A percentile compares a stretch with the other conserved stretches of the same genome.
phyloP scores from a whole-genome alignment of 2,113 vertebrate genomes.

The Indicator indicator region DNA sequence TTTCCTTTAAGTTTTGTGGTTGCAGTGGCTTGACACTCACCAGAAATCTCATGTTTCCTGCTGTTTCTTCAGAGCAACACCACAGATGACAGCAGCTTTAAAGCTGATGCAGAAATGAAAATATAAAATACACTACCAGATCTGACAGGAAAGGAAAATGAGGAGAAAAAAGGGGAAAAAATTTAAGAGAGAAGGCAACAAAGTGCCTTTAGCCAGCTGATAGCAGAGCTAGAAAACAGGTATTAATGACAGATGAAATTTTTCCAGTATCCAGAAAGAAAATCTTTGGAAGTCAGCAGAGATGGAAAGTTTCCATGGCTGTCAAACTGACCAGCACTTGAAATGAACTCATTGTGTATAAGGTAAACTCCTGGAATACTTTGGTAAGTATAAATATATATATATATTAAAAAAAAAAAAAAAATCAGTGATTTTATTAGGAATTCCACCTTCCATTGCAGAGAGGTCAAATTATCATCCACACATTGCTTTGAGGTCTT shows the following conservation, averaged over 20 bases:
- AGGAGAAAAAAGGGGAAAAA: background rate
- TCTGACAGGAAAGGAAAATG: background rate
- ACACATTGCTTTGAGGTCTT: rapidly evolving
- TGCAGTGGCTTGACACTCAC: background rate
- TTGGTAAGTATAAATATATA: too few relatives aligned
- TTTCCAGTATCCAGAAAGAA: background rate
- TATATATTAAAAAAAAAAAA: too few relatives aligned
- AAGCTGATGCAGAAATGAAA: background rate
- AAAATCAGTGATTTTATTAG: background rate
- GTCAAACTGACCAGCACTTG: background rate
- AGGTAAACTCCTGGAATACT: background rate
- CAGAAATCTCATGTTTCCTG: background rate
- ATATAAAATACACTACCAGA: background rate
- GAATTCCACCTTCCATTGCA: background rate
- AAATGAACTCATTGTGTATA: background rate
- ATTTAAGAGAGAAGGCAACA: background rate
- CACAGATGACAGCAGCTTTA: background rate
- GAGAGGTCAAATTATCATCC: background rate
- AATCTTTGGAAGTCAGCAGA: background rate
- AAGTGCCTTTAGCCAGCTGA: background rate
- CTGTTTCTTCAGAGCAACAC: background rate
- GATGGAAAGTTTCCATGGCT: background rate
- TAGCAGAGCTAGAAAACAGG: background rate
- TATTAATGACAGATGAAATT: rapidly evolving
- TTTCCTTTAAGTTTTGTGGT: background rate